Percentiles rank a stretch among this genome's conserved stretches.
These are phyloP conservation scores for Drosophila truncata DNA, from an alignment of 1,140 invertebrate genomes.

Conservation along the genomic window DNA sequence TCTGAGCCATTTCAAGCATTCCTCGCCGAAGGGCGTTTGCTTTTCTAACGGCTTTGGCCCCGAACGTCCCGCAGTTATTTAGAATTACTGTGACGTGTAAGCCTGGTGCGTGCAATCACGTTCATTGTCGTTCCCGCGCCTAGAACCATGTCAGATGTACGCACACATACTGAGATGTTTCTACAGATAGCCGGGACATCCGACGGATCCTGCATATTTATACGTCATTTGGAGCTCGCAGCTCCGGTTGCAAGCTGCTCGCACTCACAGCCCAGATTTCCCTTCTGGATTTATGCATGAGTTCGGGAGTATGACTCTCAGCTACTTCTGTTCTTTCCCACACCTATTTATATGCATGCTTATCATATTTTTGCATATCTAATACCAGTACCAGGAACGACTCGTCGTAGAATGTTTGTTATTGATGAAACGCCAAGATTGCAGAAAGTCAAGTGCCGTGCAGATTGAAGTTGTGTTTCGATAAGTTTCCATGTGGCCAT, in stretches of 20 bases:
- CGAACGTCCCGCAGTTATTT: constrained; percentile 63
- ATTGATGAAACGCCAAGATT: constrained; percentile 55
- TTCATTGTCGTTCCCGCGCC: constrained; percentile 35
- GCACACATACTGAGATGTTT: constrained; percentile 27
- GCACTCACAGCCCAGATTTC: constrained; percentile 27
- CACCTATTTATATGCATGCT: constrained; percentile 59
- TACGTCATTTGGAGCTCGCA: constrained; percentile 47
- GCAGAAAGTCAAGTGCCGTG: constrained; percentile 37
- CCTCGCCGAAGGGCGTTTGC: constrained; percentile 39
- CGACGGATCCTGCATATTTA: constrained; percentile 64
- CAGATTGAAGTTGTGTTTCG: constrained; percentile 7
- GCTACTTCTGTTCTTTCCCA: constrained; percentile 24
- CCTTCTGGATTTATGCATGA: constrained; percentile 64
- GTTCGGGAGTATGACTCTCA: constrained; percentile 14
- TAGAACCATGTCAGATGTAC: constrained; percentile 23
- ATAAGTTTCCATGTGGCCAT: constrained; percentile 20
- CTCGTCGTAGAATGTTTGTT: constrained; percentile 26
- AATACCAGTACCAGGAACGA: constrained; percentile 28
- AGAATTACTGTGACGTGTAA: constrained; percentile 48
- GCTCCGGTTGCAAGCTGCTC: constrained; percentile 36
- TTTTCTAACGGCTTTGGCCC: constrained; percentile 45
- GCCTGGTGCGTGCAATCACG: constrained; percentile 64
- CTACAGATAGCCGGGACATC: constrained; percentile 52
- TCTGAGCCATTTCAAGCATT: constrained; percentile 28
- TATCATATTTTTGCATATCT: constrained; percentile 75